phyloP scores from a whole-genome alignment of 2,797 vertebrate genomes.

The Loriculus beryllinus region DNA sequence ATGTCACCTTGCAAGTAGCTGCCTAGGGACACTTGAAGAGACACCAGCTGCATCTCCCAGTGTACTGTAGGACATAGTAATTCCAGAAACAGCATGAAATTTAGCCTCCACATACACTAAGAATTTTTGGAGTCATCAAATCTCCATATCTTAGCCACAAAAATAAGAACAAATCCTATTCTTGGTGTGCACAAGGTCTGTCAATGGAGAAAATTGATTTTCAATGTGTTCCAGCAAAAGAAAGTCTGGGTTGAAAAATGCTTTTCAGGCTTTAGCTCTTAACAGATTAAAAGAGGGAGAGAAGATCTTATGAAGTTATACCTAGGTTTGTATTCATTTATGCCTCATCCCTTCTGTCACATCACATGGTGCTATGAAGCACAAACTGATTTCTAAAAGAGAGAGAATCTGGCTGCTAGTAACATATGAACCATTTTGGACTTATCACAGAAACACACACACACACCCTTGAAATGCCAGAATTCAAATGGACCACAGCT shows the following conservation, averaged over 20 bases:
- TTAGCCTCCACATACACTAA: neutral
- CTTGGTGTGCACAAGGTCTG: neutral
- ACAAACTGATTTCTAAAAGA: neutral
- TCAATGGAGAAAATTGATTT: neutral
- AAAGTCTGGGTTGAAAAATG: neutral
- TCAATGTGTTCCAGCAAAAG: neutral
- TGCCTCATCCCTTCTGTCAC: neutral
- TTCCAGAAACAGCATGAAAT: neutral
- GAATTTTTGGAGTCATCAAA: neutral
- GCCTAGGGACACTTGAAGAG: neutral
- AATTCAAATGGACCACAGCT: neutral
- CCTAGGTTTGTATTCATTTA: neutral
- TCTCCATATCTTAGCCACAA: neutral
- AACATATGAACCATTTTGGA: neutral
- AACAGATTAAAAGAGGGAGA: neutral
- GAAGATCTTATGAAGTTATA: neutral
- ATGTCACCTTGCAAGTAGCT: neutral
- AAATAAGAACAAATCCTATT: neutral
- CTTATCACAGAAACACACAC: neutral
- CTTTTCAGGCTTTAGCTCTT: neutral
- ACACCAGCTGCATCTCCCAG: neutral
- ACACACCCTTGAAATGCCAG: neutral
- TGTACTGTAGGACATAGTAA: neutral
- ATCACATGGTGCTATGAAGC: constrained; percentile 6
- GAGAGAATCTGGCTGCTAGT: neutral